Evolutionary conservation across 37 sponge, comb jelly and placozoan species (phyloP), one percentile per base, ranked within the genome.

Genomic region (Halichondria panicea): DNA sequence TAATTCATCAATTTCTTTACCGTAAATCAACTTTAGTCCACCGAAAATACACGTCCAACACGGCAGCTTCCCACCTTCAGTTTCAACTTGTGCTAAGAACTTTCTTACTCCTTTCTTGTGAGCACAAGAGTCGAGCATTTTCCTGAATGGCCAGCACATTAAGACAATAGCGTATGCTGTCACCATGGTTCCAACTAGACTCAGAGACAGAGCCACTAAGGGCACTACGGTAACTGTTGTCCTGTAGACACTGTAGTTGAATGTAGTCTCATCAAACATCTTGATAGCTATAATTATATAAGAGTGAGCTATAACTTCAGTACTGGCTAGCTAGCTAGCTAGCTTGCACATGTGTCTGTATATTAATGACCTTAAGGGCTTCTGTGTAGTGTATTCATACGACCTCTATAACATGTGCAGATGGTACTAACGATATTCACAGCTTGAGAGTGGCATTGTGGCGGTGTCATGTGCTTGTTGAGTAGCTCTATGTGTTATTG

Each of bases 1-100:
- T 13, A 11, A 15, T 56, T 76, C 76, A 40, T 12, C 34, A n/a
- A 76, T 34, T 15, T 63, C 50, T 27, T 63, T 48, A 11, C 76
- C 76, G 50, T 76, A 76, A 18, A 76, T 63, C 37, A 76, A 36
- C 64, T 63, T 76, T 37, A 76, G 38, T 2, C 64, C 76, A 9
- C 76, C 76, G 43, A 76, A 63, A 11, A 76, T 76, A 53, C 44
- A 33, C 3, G 76, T 76, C 76, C 76, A 76, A 38, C 76, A 76
- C 1, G 76, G 76, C 3, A 76, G 32, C 76, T 44, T 76, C 24
- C 33, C 33, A 4, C 38, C 64, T 0, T 1, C 40, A 24, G 13
- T n/a, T 21, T 36, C 33, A 34, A 63, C 31, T 30, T 62, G 50
- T 46, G 50, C 1, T 3, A 46, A 33, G 35, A 76, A 13, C 3